Evolutionary conservation across 2,113 vertebrate genomes (phyloP).

Genomic region (Hippolais icterina): DNA sequence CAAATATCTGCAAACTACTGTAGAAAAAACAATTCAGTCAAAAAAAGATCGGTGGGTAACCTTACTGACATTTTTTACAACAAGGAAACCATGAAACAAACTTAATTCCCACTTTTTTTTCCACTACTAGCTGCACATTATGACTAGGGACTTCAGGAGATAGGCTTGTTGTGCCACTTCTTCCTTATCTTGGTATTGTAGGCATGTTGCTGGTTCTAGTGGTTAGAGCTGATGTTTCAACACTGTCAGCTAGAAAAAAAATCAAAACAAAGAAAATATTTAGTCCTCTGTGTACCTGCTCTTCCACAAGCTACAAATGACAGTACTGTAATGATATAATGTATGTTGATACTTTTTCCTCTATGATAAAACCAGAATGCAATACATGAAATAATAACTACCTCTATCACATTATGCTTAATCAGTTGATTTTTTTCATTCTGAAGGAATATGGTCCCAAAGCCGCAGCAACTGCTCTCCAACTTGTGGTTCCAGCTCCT

Average conservation of each 20-base stretch:
- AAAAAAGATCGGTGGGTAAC: conserved; percentile 24
- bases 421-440: conserved; percentile 56
- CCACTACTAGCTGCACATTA: not conserved
- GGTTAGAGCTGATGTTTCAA: not conserved
- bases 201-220: not conserved
- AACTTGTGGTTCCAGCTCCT: conserved; percentile 90
- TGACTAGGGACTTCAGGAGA: not conserved
- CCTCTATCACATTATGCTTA: not conserved
- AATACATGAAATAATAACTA: not conserved
- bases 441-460: conserved; percentile 78
- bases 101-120: not conserved
- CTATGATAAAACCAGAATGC: not conserved
- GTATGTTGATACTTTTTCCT: not conserved
- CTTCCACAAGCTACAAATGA: not conserved
- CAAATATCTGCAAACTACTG: not conserved
- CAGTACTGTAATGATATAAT: not conserved
- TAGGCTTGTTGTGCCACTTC: not conserved
- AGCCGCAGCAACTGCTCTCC: conserved; percentile 84
- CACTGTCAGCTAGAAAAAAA: not conserved
- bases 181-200: not conserved
- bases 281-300: not conserved
- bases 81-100: not conserved
- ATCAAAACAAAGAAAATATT: not conserved
- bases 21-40: conserved; percentile 8
- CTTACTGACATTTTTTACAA: not conserved